Percentiles rank a stretch among this genome's conserved stretches.
phyloP scores from a whole-genome alignment of 2,797 vertebrate genomes.

The Darevskia mixta region DNA sequence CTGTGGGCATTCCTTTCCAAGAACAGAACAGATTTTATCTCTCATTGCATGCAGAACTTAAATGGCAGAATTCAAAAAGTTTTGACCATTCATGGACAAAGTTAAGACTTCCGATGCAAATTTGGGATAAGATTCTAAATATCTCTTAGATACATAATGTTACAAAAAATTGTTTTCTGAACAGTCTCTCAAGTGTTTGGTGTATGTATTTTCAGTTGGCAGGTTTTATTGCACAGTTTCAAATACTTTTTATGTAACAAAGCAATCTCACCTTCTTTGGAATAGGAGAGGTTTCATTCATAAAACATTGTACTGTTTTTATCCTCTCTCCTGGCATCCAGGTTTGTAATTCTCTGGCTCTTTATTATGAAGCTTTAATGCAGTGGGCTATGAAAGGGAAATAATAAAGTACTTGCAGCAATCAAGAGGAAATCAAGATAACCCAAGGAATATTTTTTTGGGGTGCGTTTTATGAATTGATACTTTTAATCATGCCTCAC shows the following conservation, averaged over 20 bases:
- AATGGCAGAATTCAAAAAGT: not conserved
- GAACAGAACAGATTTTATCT: not conserved
- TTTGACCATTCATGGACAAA: not conserved
- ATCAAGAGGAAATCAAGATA: slow-evolving; percentile 13
- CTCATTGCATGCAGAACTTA: not conserved
- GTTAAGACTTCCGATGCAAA: not conserved
- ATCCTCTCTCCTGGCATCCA: not conserved
- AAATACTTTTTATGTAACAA: not conserved
- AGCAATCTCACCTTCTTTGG: not conserved
- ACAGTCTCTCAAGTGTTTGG: not conserved
- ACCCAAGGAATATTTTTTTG: not conserved
- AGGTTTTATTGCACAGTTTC: not conserved
- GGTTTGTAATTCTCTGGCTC: not conserved
- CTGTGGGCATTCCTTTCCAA: not conserved
- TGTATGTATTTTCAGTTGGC: not conserved
- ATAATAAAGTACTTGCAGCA: not conserved
- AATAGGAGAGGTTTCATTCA: not conserved
- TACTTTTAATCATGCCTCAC: not conserved
- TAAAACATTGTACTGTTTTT: not conserved
- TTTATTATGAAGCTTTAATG: not conserved
- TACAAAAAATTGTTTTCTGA: not conserved
- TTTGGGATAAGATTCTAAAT: not conserved
- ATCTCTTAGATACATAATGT: not conserved
- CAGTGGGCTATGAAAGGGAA: not conserved
- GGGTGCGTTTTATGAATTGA: not conserved